Conservation (phyloP, 1,140 invertebrate genomes). For the Zaprionus nigranus region DNA sequence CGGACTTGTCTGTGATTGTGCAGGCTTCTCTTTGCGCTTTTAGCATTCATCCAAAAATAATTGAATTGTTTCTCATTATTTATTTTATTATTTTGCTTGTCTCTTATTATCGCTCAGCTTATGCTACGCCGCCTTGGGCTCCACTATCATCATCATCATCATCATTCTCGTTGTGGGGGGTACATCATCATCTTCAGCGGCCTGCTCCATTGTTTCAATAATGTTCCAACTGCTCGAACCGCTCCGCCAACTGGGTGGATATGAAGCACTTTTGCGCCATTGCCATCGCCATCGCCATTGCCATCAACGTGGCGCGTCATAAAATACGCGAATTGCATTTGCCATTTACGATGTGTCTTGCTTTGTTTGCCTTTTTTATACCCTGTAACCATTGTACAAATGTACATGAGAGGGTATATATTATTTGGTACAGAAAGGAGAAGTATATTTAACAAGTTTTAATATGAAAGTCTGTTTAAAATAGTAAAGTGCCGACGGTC, state of each 20-base stretch:
- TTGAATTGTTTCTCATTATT: conserved; percentile 82
- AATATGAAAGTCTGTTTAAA: not conserved
- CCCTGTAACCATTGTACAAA: conserved; percentile 1
- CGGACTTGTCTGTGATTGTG: conserved; percentile 51
- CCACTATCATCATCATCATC: conserved; percentile 32
- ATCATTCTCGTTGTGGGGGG: too few species aligned
- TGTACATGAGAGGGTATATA: not conserved
- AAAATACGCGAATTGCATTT: conserved; percentile 84
- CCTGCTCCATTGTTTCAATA: conserved; percentile 59
- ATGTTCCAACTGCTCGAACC: conserved; percentile 7
- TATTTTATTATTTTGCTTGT: conserved; percentile 82
- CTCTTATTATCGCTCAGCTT: conserved; percentile 76
- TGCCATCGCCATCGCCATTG: conserved; percentile 28
- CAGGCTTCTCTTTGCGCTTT: conserved; percentile 47
- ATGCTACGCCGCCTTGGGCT: conserved; percentile 43
- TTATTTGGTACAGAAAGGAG: not conserved
- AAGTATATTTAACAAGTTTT: not conserved
- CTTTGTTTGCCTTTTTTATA: conserved; percentile 25
- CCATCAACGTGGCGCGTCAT: conserved; percentile 79
- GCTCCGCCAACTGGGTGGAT: conserved; percentile 18
- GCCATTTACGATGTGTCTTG: conserved; percentile 76
- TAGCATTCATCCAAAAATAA: conserved; percentile 70
- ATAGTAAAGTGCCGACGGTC: too few species aligned
- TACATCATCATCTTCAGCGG: conserved; percentile 25
- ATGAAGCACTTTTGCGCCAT: conserved; percentile 71